A percentile compares a stretch with the other conserved stretches of the same genome.
Conservation (phyloP, 2,888 invertebrate species). For the Cephus runcator region DNA sequence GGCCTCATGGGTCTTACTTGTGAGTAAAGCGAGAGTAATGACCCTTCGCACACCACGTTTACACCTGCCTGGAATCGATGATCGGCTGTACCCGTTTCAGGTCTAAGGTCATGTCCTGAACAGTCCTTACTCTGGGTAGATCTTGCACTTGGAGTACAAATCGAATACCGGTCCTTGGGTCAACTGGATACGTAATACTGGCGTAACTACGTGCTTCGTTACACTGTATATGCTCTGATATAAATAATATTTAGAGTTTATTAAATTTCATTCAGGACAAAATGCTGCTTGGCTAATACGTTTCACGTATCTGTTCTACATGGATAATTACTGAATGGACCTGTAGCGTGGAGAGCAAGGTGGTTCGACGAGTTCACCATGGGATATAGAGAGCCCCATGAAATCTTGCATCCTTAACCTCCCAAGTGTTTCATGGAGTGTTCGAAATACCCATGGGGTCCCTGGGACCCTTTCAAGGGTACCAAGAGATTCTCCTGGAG, state of each 20-base stretch:
- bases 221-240: neutral
- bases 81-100: neutral
- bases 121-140: neutral
- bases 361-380: neutral
- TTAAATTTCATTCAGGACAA: neutral
- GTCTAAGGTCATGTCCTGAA: neutral
- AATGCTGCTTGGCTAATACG: neutral
- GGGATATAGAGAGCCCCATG: neutral
- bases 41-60: neutral
- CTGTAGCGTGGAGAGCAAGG: neutral
- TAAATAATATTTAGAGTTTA: neutral
- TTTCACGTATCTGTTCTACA: neutral
- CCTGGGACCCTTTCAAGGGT: neutral
- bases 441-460: neutral
- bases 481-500: neutral
- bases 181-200: neutral
- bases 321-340: neutral
- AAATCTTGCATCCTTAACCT: neutral
- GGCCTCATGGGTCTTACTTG: neutral
- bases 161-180: neutral
- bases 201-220: neutral
- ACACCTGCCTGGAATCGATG: neutral
- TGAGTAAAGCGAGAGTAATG: neutral
- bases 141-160: neutral
- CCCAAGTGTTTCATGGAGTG: neutral